Evolutionary conservation across 2,113 vertebrate genomes (phyloP).

Genomic region (Phalacrocorax brasilianus): DNA sequence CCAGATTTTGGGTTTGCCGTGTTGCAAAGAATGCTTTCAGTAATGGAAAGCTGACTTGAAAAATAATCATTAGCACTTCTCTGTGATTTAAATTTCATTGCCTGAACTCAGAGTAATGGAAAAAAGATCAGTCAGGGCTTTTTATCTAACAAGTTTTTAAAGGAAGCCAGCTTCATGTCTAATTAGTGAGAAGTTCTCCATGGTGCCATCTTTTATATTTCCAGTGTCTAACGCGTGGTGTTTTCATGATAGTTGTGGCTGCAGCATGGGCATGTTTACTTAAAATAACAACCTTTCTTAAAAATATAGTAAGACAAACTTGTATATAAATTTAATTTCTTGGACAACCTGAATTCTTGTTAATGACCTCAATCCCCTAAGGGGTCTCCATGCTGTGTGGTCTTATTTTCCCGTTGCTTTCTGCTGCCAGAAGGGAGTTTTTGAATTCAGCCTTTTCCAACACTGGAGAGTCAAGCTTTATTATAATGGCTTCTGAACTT

Average conservation of each 20-base stretch:
- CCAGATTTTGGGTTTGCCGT: background rate
- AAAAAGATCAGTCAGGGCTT: constrained; percentile 45
- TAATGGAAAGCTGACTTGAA: constrained; percentile 46
- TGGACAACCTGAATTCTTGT: background rate
- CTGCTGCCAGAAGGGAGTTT: background rate
- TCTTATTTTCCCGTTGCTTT: background rate
- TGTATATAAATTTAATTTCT: background rate
- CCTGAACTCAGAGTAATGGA: constrained; percentile 1
- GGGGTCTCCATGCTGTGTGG: background rate
- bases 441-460: background rate
- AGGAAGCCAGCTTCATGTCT: background rate
- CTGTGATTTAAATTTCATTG: constrained; percentile 56
- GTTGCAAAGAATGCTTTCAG: background rate
- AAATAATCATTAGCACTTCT: constrained; percentile 48
- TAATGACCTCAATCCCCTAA: background rate
- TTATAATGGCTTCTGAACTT: background rate
- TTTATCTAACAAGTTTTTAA: constrained; percentile 29
- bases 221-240: background rate
- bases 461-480: background rate
- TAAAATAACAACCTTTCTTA: background rate
- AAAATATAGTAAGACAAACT: background rate
- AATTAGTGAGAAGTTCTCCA: constrained; percentile 20
- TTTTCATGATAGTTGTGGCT: background rate
- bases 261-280: background rate
- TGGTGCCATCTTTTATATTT: background rate